Base-by-base conservation (phyloP, 2,888 invertebrate species). In the Troglohyphantes excavatus region DNA sequence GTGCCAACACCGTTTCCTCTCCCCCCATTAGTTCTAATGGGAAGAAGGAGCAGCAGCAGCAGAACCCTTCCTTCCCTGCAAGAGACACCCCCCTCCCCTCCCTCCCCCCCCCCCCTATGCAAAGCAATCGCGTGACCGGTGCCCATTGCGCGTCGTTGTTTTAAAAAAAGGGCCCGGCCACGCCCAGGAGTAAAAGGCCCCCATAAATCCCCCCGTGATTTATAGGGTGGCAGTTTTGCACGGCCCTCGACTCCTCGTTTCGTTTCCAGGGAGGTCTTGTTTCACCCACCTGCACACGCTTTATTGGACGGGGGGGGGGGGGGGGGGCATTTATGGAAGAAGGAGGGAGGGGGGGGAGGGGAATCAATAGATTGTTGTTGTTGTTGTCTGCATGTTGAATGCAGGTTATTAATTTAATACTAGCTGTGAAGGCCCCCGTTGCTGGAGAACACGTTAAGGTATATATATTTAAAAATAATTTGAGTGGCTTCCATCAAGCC, bases 81-180 rank as follows among this genome's bases (percentile, higher is more conserved):
- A 43, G 81, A n/a, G 65, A 19, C 33, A n/a, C n/a, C n/a, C n/a
- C n/a, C n/a, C n/a, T n/a, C 33, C 39, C 46, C 27, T 17, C 13
- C 19, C 46, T 27, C n/a, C n/a, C 19, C 27, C 29, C 33, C 5
- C 29, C 27, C 29, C 53, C 27, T 84, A 84, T 84, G 84, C 84
- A 84, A 84, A 84, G 43, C 61, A n/a, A n/a, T 88, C 70, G 87
- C 87, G 87, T 88, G 87, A 81, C 87, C 87, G 26, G 67, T 88
- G 87, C 67, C 87, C 81, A 81, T 81, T 23, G 73, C 33, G 33
- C n/a, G n/a, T n/a, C n/a, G n/a, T n/a, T n/a, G n/a, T n/a, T n/a
- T n/a, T n/a, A n/a, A n/a, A n/a, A n/a, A n/a, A 33, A 33, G n/a
- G 73, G 53, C 73, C 43, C 39, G 33, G 59, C 65, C 72, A 81